Evolutionary conservation across 2,113 vertebrate genomes (phyloP).

Genomic region (Pogona vitticeps): DNA sequence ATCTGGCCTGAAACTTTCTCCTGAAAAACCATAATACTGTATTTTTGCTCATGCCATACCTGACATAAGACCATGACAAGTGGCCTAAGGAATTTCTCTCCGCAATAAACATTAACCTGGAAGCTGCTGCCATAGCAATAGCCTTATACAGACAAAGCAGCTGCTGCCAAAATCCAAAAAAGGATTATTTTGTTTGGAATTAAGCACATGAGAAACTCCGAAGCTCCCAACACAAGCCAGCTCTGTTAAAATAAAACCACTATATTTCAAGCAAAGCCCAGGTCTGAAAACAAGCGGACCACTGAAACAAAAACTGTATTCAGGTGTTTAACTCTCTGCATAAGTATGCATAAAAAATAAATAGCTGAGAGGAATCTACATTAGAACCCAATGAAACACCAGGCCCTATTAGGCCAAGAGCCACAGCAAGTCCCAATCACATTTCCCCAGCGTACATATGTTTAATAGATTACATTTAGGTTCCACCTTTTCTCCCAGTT

Average conservation of each 20-base stretch:
- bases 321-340: background rate
- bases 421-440: no score
- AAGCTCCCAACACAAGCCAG: background rate
- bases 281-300: background rate
- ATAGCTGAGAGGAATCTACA: background rate
- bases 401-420: background rate
- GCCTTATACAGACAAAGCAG: background rate
- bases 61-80: constrained; percentile 26
- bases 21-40: background rate
- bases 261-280: background rate
- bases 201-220: background rate
- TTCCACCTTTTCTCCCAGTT: no score
- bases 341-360: background rate
- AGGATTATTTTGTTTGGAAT: constrained; percentile 35
- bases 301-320: constrained; percentile 16
- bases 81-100: constrained; percentile 26
- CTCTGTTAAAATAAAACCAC: background rate
- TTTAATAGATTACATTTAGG: no score
- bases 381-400: background rate
- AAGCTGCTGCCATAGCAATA: constrained; percentile 40
- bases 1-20: background rate
- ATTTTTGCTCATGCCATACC: background rate
- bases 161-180: constrained; percentile 36
- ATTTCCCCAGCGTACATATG: no score
- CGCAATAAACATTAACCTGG: constrained; percentile 32